Conservation (phyloP, 2,113 vertebrate species). For the Lanius ludovicianus region DNA sequence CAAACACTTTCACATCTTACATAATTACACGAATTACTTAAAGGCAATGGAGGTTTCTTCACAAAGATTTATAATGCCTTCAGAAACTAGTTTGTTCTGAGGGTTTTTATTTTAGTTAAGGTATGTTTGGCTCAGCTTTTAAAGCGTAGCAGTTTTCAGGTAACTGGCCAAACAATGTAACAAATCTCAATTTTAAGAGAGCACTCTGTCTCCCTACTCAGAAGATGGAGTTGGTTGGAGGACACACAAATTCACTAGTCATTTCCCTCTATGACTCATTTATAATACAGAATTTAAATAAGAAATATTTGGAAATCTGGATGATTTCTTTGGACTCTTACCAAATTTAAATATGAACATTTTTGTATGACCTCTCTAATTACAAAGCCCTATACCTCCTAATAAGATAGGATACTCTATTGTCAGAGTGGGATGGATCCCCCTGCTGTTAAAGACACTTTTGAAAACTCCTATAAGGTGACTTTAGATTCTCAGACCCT, state of each 20-base stretch:
- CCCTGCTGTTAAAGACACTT: background rate
- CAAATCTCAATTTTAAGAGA: background rate
- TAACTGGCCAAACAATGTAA: background rate
- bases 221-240: rapidly evolving
- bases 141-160: background rate
- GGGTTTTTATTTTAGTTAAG: background rate
- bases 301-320: background rate
- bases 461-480: background rate
- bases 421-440: background rate
- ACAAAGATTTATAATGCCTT: background rate
- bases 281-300: background rate
- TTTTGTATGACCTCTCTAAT: background rate
- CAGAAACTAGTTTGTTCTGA: background rate
- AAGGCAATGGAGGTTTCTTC: background rate
- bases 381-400: background rate
- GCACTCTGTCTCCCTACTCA: background rate
- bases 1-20: background rate
- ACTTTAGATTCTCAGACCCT: background rate
- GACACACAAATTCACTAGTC: background rate
- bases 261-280: background rate
- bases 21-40: background rate
- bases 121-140: background rate
- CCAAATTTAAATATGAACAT: background rate
- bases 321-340: background rate
- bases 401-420: background rate